Percentiles rank a stretch among this genome's conserved stretches.
Conservation (phyloP, 2,888 invertebrate genomes). For the Theodoxus fluviatilis region DNA sequence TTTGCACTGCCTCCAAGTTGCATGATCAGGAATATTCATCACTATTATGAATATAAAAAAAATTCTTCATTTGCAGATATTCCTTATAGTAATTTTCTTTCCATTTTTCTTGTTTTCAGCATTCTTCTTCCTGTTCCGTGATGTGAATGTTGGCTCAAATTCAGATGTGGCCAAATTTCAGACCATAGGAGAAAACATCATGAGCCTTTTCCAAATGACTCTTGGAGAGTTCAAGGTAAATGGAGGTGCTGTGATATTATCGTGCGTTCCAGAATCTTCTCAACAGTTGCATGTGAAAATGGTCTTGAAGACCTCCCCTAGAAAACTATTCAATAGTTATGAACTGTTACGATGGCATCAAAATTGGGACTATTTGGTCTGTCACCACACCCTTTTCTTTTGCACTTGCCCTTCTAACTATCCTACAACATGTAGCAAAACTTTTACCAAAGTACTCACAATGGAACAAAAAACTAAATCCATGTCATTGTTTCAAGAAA, state of each 20-base stretch:
- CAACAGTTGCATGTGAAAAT: no score
- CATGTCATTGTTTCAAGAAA: no score
- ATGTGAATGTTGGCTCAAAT: constrained; percentile 65
- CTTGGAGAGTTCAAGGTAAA: constrained; percentile 93
- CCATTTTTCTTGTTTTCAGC: constrained; percentile 59
- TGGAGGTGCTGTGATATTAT: not conserved
- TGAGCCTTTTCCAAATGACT: constrained; percentile 97
- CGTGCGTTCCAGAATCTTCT: no score
- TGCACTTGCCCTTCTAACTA: not conserved
- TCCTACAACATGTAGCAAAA: not conserved
- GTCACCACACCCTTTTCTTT: no score
- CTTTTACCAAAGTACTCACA: no score
- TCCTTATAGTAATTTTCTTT: not conserved
- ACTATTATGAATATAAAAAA: constrained; percentile 1
- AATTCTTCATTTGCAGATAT: not conserved
- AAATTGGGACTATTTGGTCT: no score
- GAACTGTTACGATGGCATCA: no score
- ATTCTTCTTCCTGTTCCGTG: constrained; percentile 85
- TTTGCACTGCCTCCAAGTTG: no score
- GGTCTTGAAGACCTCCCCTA: no score
- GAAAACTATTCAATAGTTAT: no score
- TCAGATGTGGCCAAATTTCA: constrained; percentile 81
- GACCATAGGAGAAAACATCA: constrained; percentile 90
- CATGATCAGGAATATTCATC: no score
- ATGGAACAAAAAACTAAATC: no score